Percentiles rank a stretch among this genome's conserved stretches.
Conservation (phyloP, 1,140 invertebrate genomes). For the Aphaenogaster rudis region DNA sequence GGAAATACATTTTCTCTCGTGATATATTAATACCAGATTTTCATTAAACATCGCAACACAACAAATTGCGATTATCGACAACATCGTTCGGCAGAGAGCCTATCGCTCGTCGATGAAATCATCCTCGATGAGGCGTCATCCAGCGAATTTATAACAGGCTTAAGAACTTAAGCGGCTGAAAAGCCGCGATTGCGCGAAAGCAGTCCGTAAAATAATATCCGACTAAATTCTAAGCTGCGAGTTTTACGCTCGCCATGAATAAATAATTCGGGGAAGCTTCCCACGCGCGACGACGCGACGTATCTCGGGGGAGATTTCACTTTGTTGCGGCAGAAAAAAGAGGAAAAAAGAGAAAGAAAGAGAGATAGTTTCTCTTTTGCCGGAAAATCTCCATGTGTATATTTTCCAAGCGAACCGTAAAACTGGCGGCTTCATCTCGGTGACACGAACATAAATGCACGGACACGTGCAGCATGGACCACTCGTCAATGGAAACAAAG, state of each 20-base stretch:
- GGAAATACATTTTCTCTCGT: slow-evolving; percentile 7
- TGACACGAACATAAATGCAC: not conserved
- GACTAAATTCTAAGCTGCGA: slow-evolving; percentile 39
- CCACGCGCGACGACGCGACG: slow-evolving; percentile 36
- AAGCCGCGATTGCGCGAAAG: slow-evolving; percentile 5
- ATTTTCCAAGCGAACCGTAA: slow-evolving; percentile 38
- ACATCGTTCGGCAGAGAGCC: not conserved
- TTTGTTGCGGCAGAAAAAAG: slow-evolving; percentile 35
- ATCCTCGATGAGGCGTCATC: slow-evolving; percentile 13
- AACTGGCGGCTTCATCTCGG: slow-evolving; percentile 33
- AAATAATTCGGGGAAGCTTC: slow-evolving; percentile 59
- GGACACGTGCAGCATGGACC: not conserved
- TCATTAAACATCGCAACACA: slow-evolving; percentile 21
- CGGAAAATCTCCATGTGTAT: slow-evolving; percentile 36
- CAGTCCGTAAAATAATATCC: slow-evolving; percentile 41
- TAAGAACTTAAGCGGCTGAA: slow-evolving; percentile 23
- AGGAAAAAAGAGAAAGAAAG: not conserved
- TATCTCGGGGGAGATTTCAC: slow-evolving; percentile 56
- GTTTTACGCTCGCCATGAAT: slow-evolving; percentile 54
- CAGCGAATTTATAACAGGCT: slow-evolving; percentile 51
- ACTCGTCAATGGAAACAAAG: not conserved
- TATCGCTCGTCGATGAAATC: slow-evolving; percentile 19
- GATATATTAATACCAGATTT: slow-evolving; percentile 34
- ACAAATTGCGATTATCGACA: slow-evolving; percentile 6
- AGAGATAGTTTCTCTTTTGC: not conserved